Evolutionary conservation across 2,797 vertebrate genomes (phyloP).

Genomic region (Propithecus perrieri): DNA sequence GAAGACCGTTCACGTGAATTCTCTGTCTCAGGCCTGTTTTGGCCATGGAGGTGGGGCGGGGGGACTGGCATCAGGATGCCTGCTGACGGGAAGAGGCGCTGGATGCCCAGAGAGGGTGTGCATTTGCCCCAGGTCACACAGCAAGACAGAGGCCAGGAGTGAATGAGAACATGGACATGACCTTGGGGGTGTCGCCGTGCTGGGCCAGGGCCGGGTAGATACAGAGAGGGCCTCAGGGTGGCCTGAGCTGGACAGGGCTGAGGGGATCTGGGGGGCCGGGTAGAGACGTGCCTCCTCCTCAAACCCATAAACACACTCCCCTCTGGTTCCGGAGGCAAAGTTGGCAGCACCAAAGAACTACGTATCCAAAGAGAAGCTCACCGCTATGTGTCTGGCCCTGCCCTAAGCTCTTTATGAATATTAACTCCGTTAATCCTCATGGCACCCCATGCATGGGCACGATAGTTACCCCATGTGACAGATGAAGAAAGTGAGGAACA

Average conservation of each 20-base stretch:
- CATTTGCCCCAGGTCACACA: rapidly evolving
- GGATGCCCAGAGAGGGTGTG: not conserved
- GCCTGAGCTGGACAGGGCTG: not conserved
- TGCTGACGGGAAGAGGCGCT: not conserved
- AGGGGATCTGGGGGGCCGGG: rapidly evolving
- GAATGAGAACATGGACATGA: not conserved
- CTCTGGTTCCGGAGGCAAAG: not conserved
- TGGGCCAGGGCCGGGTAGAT: not conserved
- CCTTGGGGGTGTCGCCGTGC: no score
- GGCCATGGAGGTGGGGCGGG: rapidly evolving
- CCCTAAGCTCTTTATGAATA: not conserved
- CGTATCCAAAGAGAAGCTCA: no score
- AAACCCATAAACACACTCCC: not conserved
- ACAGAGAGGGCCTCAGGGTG: not conserved
- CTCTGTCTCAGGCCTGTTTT: not conserved
- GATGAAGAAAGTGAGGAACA: not conserved
- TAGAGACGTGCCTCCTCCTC: not conserved
- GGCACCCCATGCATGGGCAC: rapidly evolving
- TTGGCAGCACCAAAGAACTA: not conserved
- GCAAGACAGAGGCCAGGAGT: not conserved
- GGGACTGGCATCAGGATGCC: not conserved
- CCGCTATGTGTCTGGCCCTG: rapidly evolving
- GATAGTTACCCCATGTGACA: not conserved
- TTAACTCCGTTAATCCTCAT: not conserved
- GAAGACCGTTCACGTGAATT: rapidly evolving